These are phyloP conservation scores for Pollicipes pollicipes DNA, from an alignment of 1,140 invertebrate species.

Conservation along the genomic window DNA sequence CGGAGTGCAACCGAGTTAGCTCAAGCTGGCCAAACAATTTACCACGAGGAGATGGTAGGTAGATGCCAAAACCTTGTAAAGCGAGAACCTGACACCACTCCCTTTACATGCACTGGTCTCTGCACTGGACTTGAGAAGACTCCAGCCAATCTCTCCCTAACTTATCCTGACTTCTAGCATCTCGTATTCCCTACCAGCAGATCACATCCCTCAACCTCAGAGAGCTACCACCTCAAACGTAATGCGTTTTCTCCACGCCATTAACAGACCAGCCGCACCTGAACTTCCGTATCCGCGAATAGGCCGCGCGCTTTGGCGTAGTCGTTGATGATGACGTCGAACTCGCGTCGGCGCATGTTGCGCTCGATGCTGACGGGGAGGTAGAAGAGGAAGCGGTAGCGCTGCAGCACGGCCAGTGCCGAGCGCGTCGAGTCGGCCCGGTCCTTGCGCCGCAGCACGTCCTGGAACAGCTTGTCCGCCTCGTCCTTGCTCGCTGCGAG, in stretches of 20 bases:
- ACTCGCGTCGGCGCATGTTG: slow-evolving; percentile 85
- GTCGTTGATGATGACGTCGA: slow-evolving; percentile 94
- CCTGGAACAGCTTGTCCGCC: slow-evolving; percentile 83
- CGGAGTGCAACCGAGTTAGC: slow-evolving; percentile 14
- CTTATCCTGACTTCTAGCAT: no score
- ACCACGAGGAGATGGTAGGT: no score
- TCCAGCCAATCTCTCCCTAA: no score
- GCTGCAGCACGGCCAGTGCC: slow-evolving; percentile 74
- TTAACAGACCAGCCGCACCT: slow-evolving; percentile 35
- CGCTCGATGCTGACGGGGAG: slow-evolving; percentile 82
- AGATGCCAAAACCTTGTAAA: not conserved
- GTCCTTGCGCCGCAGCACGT: slow-evolving; percentile 81
- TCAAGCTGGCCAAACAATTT: no score
- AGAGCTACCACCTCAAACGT: no score
- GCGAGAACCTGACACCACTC: not conserved
- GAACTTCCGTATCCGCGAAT: slow-evolving; percentile 85
- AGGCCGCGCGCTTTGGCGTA: slow-evolving; percentile 88
- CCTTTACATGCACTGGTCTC: no score
- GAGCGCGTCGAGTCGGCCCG: slow-evolving; percentile 88
- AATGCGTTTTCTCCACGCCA: no score
- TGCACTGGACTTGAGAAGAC: no score
- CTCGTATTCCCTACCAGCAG: no score
- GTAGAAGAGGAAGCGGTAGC: slow-evolving; percentile 84
- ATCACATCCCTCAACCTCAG: no score
- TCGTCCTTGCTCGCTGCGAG: slow-evolving; percentile 64